These are phyloP conservation scores for Acanthoscelides obtectus DNA, from an alignment of 2,888 invertebrate genomes.

Conservation along the genomic window DNA sequence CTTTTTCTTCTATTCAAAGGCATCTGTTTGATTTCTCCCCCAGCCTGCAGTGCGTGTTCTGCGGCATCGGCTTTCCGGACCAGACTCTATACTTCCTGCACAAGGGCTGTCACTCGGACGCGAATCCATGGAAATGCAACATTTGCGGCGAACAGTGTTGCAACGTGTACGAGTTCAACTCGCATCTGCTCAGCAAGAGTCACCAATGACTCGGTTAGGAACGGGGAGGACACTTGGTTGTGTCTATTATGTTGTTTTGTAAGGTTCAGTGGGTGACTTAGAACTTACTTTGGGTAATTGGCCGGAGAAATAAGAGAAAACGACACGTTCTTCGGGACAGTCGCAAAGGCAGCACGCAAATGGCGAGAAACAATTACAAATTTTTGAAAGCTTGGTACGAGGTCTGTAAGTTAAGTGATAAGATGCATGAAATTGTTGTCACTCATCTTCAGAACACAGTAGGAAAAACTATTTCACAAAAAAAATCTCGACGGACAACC, in stretches of 20 bases:
- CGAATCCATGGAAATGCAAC: slow-evolving; percentile 96
- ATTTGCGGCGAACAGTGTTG: slow-evolving; percentile 94
- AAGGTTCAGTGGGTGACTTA: not conserved
- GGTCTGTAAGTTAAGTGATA: too few species aligned
- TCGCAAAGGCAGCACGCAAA: too few species aligned
- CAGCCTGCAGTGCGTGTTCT: slow-evolving; percentile 76
- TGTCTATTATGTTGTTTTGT: slow-evolving; percentile 3
- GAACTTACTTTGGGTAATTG: not conserved
- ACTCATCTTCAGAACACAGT: too few species aligned
- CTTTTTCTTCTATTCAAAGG: not conserved
- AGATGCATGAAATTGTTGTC: too few species aligned
- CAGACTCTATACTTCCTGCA: slow-evolving; percentile 94
- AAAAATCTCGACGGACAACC: too few species aligned
- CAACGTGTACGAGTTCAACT: slow-evolving; percentile 96
- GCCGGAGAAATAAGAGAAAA: too few species aligned
- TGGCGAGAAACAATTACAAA: too few species aligned
- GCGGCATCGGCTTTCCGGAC: slow-evolving; percentile 92
- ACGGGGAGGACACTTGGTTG: not conserved
- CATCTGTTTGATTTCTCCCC: not conserved
- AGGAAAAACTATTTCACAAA: too few species aligned
- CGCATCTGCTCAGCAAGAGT: slow-evolving; percentile 89
- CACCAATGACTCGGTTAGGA: slow-evolving; percentile 56
- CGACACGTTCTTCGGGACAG: too few species aligned
- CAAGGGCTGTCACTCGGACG: slow-evolving; percentile 96
- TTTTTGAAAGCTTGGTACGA: too few species aligned